A percentile compares a stretch with the other conserved stretches of the same genome.
These are phyloP conservation scores for Tragelaphus imberbis DNA, from an alignment of 2,113 vertebrate species.

Conservation along the genomic window DNA sequence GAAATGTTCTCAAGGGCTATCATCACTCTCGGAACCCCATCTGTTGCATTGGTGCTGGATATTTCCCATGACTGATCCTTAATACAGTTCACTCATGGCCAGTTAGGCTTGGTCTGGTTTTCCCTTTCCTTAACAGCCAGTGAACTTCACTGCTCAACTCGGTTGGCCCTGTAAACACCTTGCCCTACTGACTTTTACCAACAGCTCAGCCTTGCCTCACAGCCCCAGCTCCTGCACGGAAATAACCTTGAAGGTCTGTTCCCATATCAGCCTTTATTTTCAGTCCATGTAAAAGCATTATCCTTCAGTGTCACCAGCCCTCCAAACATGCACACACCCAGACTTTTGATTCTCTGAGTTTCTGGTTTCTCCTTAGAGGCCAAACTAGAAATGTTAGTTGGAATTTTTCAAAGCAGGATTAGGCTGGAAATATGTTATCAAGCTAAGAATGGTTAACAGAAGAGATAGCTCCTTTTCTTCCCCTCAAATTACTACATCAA, in stretches of 20 bases:
- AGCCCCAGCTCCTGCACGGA: background rate
- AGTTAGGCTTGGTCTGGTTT: background rate
- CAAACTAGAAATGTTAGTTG: background rate
- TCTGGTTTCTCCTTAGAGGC: background rate
- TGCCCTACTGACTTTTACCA: background rate
- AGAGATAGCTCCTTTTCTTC: background rate
- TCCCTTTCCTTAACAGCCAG: background rate
- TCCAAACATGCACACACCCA: background rate
- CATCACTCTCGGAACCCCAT: background rate
- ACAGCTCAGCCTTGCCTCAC: background rate
- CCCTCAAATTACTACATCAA: background rate
- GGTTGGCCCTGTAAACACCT: background rate
- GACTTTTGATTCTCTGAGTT: background rate
- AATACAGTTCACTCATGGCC: background rate
- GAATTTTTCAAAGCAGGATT: slow-evolving; percentile 5
- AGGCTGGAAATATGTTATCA: background rate
- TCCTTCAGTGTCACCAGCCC: background rate
- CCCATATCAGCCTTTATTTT: background rate
- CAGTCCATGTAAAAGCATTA: background rate
- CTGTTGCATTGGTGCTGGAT: slow-evolving; percentile 47
- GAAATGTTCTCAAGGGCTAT: slow-evolving; percentile 65
- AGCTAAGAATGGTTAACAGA: background rate
- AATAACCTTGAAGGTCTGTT: background rate
- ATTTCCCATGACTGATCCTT: background rate
- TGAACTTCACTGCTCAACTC: background rate